Evolutionary conservation across 2,797 vertebrate genomes (phyloP), one percentile per base, ranked within the genome.

Genomic region (Molossus molossus): DNA sequence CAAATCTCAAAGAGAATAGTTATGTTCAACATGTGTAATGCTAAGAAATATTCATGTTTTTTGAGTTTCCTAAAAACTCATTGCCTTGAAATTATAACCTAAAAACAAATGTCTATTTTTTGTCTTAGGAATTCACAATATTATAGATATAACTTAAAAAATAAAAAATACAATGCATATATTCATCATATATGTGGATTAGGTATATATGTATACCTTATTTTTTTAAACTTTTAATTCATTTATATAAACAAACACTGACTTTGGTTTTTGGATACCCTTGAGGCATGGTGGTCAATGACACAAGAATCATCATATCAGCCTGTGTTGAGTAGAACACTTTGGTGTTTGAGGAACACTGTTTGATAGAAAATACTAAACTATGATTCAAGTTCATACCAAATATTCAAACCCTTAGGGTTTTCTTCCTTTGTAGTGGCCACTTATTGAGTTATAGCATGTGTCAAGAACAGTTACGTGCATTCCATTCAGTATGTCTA

Each of bases 201-300:
- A 29, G n/a, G 13, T 40, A 25, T 37, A 9, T 67, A 37, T 65
- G 23, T 20, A 14, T n/a, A 23, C 18, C 0, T 2, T 2, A 20
- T 87, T 25, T 73, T 85, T 85, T 91, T 25, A 60, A 82, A 50
- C 2, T 75, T 97, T 92, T 69, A 70, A 72, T 48, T 72, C 12
- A 80, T 84, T 84, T 9, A 12, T n/a, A 4, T 64, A 55, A 65
- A 72, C 21, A 82, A 40, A 83, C 4, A 58, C 21, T 75, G 14
- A 64, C 18, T 84, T 64, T 75, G 40, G 1, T 4, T 21, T 87
- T 64, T 73, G 58, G 40, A 15, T 0, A 55, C 7, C 14, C 18
- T 1, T 48, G 57, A 14, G 13, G 8, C 53, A 67, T 17, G 25
- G 14, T n/a, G 21, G 33, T 6, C 9, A 29, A 18, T 15, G 33